These are phyloP conservation scores for Gymnarchus niloticus DNA, from an alignment of 2,113 vertebrate genomes.

Conservation along the genomic window DNA sequence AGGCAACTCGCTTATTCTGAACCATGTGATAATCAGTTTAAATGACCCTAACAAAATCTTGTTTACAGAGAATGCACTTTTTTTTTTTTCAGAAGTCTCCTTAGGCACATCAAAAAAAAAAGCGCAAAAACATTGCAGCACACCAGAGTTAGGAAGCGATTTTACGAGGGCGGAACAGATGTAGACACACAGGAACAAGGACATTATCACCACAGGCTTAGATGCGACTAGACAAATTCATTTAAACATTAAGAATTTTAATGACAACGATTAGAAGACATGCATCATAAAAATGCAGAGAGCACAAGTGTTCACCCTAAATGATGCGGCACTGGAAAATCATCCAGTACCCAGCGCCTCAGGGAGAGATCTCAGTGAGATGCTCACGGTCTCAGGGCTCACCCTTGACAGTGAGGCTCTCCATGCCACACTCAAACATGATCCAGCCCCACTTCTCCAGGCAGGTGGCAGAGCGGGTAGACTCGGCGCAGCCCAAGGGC, in stretches of 20 bases:
- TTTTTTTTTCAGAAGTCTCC: neutral
- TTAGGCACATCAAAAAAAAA: neutral
- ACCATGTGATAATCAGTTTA: neutral
- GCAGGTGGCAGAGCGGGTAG: constrained; percentile 66
- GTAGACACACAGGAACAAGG: neutral
- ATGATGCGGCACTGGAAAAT: neutral
- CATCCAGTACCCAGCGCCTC: neutral
- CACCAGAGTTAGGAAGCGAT: neutral
- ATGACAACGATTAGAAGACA: neutral
- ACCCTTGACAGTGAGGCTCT: constrained; percentile 97
- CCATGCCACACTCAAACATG: constrained; percentile 98
- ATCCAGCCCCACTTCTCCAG: constrained; percentile 99
- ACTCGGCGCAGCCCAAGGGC: constrained; percentile 64
- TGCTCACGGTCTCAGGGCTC: constrained; percentile 6
- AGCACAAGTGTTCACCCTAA: neutral
- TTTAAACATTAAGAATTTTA: neutral
- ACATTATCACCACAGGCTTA: neutral
- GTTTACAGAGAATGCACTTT: neutral
- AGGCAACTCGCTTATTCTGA: neutral
- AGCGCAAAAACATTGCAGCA: neutral
- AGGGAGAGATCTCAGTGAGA: neutral
- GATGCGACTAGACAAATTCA: neutral
- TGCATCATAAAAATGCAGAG: neutral
- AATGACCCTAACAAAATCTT: neutral
- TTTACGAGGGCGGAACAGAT: neutral